Evolutionary conservation across 2,888 invertebrate species (phyloP).

Genomic region (Ferdinandea cuprea): DNA sequence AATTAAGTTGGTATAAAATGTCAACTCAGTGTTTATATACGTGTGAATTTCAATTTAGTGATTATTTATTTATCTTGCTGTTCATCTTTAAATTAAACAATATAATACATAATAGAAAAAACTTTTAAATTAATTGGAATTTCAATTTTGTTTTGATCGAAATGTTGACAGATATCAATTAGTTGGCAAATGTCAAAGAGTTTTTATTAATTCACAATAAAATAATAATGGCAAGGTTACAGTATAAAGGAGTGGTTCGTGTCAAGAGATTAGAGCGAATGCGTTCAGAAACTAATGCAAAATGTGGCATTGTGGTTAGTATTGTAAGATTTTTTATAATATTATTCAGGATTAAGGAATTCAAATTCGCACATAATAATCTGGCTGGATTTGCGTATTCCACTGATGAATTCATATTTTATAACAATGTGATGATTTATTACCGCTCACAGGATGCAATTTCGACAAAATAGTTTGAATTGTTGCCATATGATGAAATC

Average conservation of each 20-base stretch:
- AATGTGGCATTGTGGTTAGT: no score
- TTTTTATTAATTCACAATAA: conserved; percentile 7
- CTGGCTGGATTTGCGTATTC: no score
- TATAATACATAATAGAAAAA: neutral
- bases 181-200: conserved; percentile 40
- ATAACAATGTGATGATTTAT: no score
- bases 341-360: no score
- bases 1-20: neutral
- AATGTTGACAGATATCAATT: conserved; percentile 32
- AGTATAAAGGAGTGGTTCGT: conserved; percentile 12
- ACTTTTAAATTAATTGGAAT: neutral
- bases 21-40: neutral
- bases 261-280: neutral
- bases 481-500: no score
- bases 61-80: conserved; percentile 7
- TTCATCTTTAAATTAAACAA: conserved; percentile 16
- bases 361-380: no score
- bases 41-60: neutral
- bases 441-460: no score
- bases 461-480: no score
- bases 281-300: neutral
- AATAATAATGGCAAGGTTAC: neutral
- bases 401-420: no score
- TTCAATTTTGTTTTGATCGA: conserved; percentile 44
- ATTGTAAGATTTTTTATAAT: no score